Evolutionary conservation across 2,888 invertebrate species (phyloP).

Genomic region (Hemistola chrysoprasaria): DNA sequence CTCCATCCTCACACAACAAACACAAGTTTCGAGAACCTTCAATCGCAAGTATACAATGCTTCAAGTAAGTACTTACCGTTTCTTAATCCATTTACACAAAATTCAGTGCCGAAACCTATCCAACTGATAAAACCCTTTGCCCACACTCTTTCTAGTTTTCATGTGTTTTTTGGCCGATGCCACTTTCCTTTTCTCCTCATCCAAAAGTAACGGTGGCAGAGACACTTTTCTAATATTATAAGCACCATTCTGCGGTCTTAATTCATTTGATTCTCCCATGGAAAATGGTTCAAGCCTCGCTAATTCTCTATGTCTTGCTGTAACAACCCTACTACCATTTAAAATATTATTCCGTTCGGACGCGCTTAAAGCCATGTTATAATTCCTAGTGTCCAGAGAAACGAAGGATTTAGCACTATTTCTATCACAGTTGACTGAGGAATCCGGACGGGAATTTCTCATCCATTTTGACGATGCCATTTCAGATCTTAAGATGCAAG

Average conservation of each 20-base stretch:
- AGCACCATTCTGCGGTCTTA: constrained; percentile 42
- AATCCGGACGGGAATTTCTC: constrained; percentile 66
- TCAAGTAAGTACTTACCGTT: constrained; percentile 22
- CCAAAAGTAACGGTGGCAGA: constrained; percentile 66
- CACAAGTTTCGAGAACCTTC: no score
- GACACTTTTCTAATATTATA: constrained; percentile 69
- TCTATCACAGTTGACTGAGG: constrained; percentile 66
- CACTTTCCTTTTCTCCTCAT: constrained; percentile 67
- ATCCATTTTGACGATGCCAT: constrained; percentile 76
- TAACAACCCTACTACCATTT: constrained; percentile 55
- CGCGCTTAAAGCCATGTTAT: constrained; percentile 49
- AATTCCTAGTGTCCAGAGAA: constrained; percentile 66
- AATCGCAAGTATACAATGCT: no score
- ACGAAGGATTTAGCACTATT: constrained; percentile 76
- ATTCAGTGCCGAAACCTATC: constrained; percentile 43
- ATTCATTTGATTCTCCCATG: constrained; percentile 58
- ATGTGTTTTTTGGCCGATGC: constrained; percentile 58
- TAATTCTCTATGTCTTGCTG: constrained; percentile 64
- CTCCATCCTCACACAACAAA: no score
- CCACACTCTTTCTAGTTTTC: constrained; percentile 42
- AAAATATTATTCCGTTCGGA: constrained; percentile 53
- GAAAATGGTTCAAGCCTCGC: constrained; percentile 61
- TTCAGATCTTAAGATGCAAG: constrained; percentile 69
- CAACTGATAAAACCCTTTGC: constrained; percentile 43
- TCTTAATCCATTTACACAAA: neutral